Conservation (phyloP, 2,888 invertebrate species). For the Hoplodrina blanda region DNA sequence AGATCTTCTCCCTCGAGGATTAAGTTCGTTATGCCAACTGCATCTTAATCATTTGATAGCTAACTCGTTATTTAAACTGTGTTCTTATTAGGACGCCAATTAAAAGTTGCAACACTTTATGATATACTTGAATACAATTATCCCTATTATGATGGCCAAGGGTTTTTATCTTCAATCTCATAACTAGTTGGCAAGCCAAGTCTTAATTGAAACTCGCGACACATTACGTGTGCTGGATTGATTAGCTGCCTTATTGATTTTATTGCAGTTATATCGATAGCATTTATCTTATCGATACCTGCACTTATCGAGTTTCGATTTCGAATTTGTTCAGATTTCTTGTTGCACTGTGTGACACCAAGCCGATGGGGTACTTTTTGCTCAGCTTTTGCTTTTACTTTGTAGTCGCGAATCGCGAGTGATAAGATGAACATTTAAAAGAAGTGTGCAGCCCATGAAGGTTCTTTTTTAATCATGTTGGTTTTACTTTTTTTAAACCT, state of each 20-base stretch:
- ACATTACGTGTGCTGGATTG: slow-evolving; percentile 61
- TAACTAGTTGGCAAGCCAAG: slow-evolving; percentile 54
- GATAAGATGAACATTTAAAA: slow-evolving; percentile 20
- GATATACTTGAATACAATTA: slow-evolving; percentile 62
- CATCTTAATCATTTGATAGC: slow-evolving; percentile 51
- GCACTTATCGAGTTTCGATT: slow-evolving; percentile 54
- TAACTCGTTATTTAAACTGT: slow-evolving; percentile 28
- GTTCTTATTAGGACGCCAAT: slow-evolving; percentile 47
- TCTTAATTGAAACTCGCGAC: slow-evolving; percentile 63
- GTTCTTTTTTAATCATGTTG: not conserved
- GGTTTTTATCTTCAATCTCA: slow-evolving; percentile 60
- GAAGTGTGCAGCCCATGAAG: not conserved
- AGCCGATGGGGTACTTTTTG: slow-evolving; percentile 37
- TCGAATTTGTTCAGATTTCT: slow-evolving; percentile 58
- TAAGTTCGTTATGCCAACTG: slow-evolving; percentile 37
- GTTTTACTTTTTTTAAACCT: not conserved
- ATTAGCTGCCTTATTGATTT: slow-evolving; percentile 59
- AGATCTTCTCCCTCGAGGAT: slow-evolving; percentile 33
- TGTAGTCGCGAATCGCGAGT: slow-evolving; percentile 13
- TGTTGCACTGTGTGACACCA: slow-evolving; percentile 31
- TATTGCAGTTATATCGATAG: slow-evolving; percentile 60
- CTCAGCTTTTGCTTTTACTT: slow-evolving; percentile 19
- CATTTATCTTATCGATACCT: slow-evolving; percentile 44
- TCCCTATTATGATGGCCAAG: slow-evolving; percentile 60
- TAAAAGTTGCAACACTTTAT: slow-evolving; percentile 54